Evolutionary conservation across 2,888 invertebrate species (phyloP).

Genomic region (Trachelus tabidus): DNA sequence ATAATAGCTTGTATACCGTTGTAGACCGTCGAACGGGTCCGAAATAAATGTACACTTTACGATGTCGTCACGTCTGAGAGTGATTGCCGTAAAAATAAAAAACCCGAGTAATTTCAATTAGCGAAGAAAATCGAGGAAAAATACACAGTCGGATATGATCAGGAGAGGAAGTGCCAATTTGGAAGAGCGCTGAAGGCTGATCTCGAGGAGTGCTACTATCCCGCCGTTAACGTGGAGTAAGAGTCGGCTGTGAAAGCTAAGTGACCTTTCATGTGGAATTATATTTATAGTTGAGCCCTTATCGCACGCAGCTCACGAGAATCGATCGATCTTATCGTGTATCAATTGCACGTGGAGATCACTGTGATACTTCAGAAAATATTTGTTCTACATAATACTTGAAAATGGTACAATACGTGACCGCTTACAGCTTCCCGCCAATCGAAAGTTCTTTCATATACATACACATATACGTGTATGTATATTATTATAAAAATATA

Average conservation of each 20-base stretch:
- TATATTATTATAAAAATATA: neutral
- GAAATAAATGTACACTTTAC: neutral
- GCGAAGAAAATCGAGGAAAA: neutral
- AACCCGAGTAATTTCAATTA: neutral
- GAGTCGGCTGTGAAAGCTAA: neutral
- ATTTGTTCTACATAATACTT: neutral
- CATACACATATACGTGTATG: too few relatives aligned
- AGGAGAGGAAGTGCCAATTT: neutral
- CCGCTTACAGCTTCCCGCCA: neutral
- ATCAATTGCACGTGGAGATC: neutral
- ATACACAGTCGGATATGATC: neutral
- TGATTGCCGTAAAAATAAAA: neutral
- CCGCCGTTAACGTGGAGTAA: neutral
- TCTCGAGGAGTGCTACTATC: neutral
- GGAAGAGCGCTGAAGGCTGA: neutral
- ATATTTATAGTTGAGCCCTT: neutral
- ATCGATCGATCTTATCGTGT: neutral
- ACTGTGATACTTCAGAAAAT: neutral
- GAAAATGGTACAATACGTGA: neutral
- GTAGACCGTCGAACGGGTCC: neutral
- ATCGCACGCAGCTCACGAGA: neutral
- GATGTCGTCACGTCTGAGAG: neutral
- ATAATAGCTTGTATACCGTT: neutral
- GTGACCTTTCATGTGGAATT: neutral
- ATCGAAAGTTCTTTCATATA: neutral